Conservation (phyloP, 2,888 invertebrate genomes). For the Achlya flavicornis region DNA sequence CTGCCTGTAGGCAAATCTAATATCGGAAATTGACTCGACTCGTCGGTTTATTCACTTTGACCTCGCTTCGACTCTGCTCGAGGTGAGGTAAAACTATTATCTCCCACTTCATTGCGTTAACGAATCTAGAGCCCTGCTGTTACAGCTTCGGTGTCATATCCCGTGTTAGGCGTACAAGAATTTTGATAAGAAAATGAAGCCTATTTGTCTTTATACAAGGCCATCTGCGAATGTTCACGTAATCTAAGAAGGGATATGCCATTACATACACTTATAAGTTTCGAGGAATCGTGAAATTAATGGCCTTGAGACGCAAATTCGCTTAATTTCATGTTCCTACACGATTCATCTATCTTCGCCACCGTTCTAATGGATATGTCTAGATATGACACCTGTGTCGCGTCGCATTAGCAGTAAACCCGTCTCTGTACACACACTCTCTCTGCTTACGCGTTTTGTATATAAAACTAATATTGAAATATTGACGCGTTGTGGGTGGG, state of each 20-base stretch:
- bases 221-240: neutral
- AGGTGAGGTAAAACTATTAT: conserved; percentile 67
- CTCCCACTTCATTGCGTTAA: conserved; percentile 54
- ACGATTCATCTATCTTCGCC: neutral
- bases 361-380: neutral
- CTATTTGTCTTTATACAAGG: neutral
- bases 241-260: neutral
- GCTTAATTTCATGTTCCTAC: neutral
- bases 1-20: conserved; percentile 69
- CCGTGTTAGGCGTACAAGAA: conserved; percentile 13
- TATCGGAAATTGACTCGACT: conserved; percentile 74
- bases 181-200: neutral
- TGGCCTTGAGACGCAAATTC: neutral
- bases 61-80: conserved; percentile 55
- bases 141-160: conserved; percentile 19
- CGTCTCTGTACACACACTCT: conserved; percentile 12
- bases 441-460: conserved; percentile 20
- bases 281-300: neutral
- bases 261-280: neutral
- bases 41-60: conserved; percentile 66
- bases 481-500: conserved; percentile 31
- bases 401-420: neutral
- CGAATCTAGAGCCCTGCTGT: conserved; percentile 41
- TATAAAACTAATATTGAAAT: conserved; percentile 47
- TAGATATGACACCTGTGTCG: neutral